Evolutionary conservation across 2,113 vertebrate species (phyloP).

Genomic region (Aegotheles bennettii): DNA sequence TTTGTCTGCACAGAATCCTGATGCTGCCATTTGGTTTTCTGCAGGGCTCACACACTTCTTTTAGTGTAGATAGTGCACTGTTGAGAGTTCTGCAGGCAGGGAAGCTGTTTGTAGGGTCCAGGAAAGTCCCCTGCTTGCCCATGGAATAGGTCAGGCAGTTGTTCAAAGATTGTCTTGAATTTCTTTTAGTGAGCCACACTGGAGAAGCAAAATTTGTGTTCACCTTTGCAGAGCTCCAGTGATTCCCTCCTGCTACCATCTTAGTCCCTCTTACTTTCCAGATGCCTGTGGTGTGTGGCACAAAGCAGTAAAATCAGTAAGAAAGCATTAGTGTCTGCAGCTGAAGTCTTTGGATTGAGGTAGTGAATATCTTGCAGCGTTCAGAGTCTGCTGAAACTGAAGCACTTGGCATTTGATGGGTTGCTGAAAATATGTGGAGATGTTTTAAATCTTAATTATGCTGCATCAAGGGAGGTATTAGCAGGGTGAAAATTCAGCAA

Average conservation of each 20-base stretch:
- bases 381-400: neutral
- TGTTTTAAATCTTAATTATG: neutral
- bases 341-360: neutral
- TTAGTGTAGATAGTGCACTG: neutral
- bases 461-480: neutral
- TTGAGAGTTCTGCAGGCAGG: neutral
- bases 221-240: neutral
- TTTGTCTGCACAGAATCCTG: neutral
- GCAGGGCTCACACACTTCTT: neutral
- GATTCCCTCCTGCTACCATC: neutral
- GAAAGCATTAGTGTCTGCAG: neutral
- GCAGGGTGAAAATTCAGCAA: neutral
- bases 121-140: neutral
- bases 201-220: neutral
- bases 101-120: neutral
- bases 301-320: neutral
- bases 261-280: neutral
- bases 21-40: neutral
- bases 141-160: neutral
- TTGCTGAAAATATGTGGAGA: neutral
- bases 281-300: neutral
- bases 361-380: accelerated
- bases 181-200: neutral
- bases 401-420: neutral
- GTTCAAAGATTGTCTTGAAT: neutral